phyloP scores from a whole-genome alignment of 2,797 vertebrate genomes.

The Steatocranus sp. region DNA sequence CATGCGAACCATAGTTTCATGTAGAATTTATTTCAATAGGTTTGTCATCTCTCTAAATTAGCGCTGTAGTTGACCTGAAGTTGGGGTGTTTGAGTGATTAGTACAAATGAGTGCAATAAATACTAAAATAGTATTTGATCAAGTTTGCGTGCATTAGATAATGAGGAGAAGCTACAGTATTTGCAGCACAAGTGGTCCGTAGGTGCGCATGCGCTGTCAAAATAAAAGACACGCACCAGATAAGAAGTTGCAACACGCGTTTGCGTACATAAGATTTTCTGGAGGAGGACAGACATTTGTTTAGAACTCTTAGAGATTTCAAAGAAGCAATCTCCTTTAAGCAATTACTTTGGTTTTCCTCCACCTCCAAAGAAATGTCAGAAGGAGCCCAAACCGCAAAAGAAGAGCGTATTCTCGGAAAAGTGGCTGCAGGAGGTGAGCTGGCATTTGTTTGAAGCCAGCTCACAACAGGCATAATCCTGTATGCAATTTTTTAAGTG shows the following conservation, averaged over 20 bases:
- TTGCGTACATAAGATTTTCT: background rate
- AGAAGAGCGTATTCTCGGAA: background rate
- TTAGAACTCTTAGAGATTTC: background rate
- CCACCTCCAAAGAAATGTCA: background rate
- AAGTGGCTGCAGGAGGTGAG: background rate
- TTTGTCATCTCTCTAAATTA: background rate
- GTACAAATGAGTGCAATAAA: background rate
- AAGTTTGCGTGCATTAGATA: background rate
- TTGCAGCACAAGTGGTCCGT: background rate
- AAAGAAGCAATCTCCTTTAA: background rate
- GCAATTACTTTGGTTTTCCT: background rate
- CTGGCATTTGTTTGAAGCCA: background rate
- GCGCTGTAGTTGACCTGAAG: background rate
- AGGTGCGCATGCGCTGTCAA: accelerated
- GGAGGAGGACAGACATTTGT: background rate
- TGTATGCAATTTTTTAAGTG: background rate
- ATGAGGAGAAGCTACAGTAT: background rate
- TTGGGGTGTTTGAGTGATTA: background rate
- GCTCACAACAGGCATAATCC: background rate
- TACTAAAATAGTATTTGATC: background rate
- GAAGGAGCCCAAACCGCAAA: accelerated
- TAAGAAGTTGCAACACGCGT: background rate
- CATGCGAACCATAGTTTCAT: background rate
- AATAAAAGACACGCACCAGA: background rate
- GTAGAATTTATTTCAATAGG: background rate